Evolutionary conservation across 2,888 invertebrate genomes (phyloP).

Genomic region (Drosophila aldrichi): DNA sequence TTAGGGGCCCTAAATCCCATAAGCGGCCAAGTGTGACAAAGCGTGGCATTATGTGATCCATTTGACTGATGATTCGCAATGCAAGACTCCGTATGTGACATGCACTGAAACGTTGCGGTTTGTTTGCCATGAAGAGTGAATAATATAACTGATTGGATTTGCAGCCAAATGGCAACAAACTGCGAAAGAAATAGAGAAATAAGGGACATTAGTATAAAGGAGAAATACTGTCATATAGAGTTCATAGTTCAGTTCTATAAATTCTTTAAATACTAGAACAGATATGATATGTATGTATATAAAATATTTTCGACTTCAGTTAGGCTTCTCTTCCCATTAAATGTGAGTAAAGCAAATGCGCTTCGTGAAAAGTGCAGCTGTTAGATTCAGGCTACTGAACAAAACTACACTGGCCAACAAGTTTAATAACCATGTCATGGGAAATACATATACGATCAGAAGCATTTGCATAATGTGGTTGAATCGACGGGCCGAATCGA

Average conservation of each 20-base stretch:
- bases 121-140: slow-evolving; percentile 15
- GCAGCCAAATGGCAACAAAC: slow-evolving; percentile 9
- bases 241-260: neutral
- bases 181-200: neutral
- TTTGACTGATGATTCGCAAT: slow-evolving; percentile 53
- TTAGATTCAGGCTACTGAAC: neutral
- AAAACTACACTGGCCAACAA: slow-evolving; percentile 3
- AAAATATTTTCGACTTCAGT: neutral
- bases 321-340: neutral
- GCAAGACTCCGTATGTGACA: slow-evolving; percentile 25
- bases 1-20: slow-evolving; percentile 44
- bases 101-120: slow-evolving; percentile 20
- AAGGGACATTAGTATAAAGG: neutral
- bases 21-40: slow-evolving; percentile 78
- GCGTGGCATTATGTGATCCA: slow-evolving; percentile 67
- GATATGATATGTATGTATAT: neutral
- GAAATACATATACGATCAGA: slow-evolving; percentile 27
- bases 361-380: neutral
- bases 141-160: slow-evolving; percentile 19
- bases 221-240: neutral
- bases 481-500: slow-evolving; percentile 3
- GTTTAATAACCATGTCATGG: slow-evolving; percentile 42
- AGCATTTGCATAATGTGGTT: slow-evolving; percentile 46
- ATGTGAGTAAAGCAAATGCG: neutral
- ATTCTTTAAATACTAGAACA: neutral